These are phyloP conservation scores for Ophion slaviceki DNA, from an alignment of 2,888 invertebrate species.

Conservation along the genomic window DNA sequence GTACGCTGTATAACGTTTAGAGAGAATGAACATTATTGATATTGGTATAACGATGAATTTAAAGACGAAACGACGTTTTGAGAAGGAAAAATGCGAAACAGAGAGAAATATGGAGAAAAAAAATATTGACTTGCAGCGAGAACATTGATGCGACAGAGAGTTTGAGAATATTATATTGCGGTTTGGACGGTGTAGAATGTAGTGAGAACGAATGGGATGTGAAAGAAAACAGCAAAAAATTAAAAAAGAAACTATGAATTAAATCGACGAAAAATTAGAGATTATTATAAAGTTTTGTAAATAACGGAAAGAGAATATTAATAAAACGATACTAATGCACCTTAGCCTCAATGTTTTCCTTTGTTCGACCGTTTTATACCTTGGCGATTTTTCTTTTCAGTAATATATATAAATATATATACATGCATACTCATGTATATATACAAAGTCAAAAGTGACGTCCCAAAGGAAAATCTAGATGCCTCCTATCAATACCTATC, in stretches of 20 bases:
- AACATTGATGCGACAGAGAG: constrained; percentile 15
- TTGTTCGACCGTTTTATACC: constrained; percentile 21
- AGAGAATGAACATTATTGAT: constrained; percentile 71
- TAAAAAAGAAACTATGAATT: constrained; percentile 45
- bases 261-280: constrained; percentile 77
- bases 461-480: neutral
- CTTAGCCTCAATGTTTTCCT: constrained; percentile 45
- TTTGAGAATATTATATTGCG: constrained; percentile 58
- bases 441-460: too few relatives aligned
- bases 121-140: constrained; percentile 57
- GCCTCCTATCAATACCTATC: neutral
- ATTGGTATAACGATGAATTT: constrained; percentile 70
- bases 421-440: neutral
- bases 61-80: constrained; percentile 49
- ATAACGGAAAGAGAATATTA: constrained; percentile 82
- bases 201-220: constrained; percentile 76
- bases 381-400: neutral
- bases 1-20: constrained; percentile 71
- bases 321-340: constrained; percentile 82
- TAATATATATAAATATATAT: neutral
- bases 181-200: constrained; percentile 75
- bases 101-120: constrained; percentile 65
- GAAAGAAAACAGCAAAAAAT: constrained; percentile 57
- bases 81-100: constrained; percentile 43
- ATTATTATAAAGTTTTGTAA: constrained; percentile 83